A percentile compares a stretch with the other conserved stretches of the same genome.
Conservation (phyloP, 53 echinoderm and acorn worm genomes). For the Holothuria scabra region DNA sequence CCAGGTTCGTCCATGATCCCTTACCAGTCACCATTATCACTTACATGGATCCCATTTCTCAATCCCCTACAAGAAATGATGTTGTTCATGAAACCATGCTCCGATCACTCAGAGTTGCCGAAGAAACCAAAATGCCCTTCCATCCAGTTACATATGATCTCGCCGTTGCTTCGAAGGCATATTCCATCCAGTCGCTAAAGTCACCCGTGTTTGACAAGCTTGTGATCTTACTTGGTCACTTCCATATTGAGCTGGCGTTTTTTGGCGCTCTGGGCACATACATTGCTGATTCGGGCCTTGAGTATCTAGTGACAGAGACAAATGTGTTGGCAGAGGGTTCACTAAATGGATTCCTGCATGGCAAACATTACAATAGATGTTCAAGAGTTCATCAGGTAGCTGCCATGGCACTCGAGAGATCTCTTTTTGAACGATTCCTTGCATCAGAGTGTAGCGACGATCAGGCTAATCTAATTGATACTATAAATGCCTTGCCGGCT, state of each 20-base stretch:
- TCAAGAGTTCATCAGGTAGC: conserved; percentile 48
- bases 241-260: conserved; percentile 53
- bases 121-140: conserved; percentile 8
- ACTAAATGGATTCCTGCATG: conserved; percentile 48
- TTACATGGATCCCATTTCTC: conserved; percentile 59
- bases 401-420: conserved; percentile 48
- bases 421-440: conserved; percentile 46
- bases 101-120: conserved; percentile 48
- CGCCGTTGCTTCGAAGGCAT: conserved; percentile 48
- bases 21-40: conserved; percentile 31
- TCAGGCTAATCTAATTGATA: conserved; percentile 16
- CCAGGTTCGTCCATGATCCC: conserved; percentile 33
- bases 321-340: conserved; percentile 36
- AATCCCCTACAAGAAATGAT: conserved; percentile 63
- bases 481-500: neutral
- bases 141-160: conserved; percentile 48
- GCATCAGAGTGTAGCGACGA: conserved; percentile 1
- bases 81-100: conserved; percentile 71
- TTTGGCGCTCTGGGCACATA: conserved; percentile 39
- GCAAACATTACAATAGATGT: conserved; percentile 61
- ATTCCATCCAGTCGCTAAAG: conserved; percentile 38
- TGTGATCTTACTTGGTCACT: conserved; percentile 46
- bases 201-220: conserved; percentile 44
- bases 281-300: conserved; percentile 35
- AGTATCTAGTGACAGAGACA: conserved; percentile 30